Evolutionary conservation across 1,140 invertebrate species (phyloP), one percentile per base, ranked within the genome.

Genomic region (Bombus superbus): DNA sequence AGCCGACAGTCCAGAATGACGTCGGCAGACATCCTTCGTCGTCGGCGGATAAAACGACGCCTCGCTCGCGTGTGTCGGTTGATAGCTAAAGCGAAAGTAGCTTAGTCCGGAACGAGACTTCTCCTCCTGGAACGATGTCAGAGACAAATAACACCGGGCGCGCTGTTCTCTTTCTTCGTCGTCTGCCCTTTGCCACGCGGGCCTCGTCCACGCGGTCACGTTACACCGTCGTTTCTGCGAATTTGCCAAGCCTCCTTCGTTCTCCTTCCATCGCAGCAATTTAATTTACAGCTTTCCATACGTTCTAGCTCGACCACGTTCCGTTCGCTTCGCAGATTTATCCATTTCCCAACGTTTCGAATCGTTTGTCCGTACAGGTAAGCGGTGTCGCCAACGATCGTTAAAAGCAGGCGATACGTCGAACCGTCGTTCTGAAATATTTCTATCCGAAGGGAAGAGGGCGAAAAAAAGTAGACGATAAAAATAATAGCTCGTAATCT

Each of bases 101-200:
- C 64, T 89, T 89, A 83, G 84, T 62, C 71, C 74, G 74, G 88
- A 86, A 89, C 79, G 83, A 89, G 88, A 88, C 75, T 88, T 88
- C 62, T 86, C 80, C 38, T 79, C 59, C 74, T 44, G 62, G 80
- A 88, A 82, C 88, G 83, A 82, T 82, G 74, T 83, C 83, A 88
- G 66, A 86, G 87, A 88, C 84, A 89, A 89, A 89, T 88, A 85
- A 86, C 59, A 22, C 71, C 87, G 76, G 87, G 88, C 83, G 75
- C 40, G 47, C 64, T 76, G 71, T 10, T 75, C 57, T 62, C 40
- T n/a, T 81, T 77, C 86, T 44, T 78, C 66, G 64, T 72, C 85
- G 81, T 22, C 28, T n/a, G 6, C 75, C 64, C 72, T 76, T 83
- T 68, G 71, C n/a, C 59, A n/a, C 35, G 40, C 13, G 40, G 80